phyloP scores from a whole-genome alignment of 2,888 invertebrate species.

The Melanostoma scalare region DNA sequence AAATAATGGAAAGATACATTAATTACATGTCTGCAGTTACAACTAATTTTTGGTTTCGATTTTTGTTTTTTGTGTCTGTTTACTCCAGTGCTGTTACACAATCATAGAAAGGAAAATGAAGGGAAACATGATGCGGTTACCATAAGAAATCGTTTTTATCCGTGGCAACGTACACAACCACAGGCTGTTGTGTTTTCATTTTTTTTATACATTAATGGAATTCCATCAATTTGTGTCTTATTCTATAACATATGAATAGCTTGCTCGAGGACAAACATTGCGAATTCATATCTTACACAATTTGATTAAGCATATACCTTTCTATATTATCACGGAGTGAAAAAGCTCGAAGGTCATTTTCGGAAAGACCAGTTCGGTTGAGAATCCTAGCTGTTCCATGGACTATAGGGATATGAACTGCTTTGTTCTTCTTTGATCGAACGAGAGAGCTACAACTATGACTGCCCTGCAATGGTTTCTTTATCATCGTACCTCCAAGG shows the following conservation, averaged over 20 bases:
- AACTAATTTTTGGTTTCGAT: slow-evolving; percentile 30
- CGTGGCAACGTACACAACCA: slow-evolving; percentile 32
- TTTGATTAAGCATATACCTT: slow-evolving; percentile 21
- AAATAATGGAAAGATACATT: slow-evolving; percentile 60
- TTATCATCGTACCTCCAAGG: background rate
- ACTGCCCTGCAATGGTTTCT: slow-evolving; percentile 67
- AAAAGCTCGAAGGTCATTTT: slow-evolving; percentile 65
- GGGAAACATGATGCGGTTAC: slow-evolving; percentile 13
- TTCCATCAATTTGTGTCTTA: too few relatives aligned
- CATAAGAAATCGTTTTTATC: slow-evolving; percentile 13
- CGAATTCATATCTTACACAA: too few relatives aligned
- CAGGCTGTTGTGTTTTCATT: background rate
- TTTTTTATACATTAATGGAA: too few relatives aligned
- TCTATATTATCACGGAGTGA: slow-evolving; percentile 44
- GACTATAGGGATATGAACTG: slow-evolving; percentile 76
- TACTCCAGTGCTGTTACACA: slow-evolving; percentile 30
- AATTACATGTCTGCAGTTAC: slow-evolving; percentile 58
- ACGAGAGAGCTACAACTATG: slow-evolving; percentile 76
- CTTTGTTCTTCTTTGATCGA: slow-evolving; percentile 60
- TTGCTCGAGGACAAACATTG: background rate
- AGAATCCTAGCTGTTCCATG: slow-evolving; percentile 76
- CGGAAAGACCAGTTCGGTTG: slow-evolving; percentile 75
- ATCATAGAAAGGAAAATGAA: background rate
- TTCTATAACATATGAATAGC: background rate
- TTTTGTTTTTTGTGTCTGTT: slow-evolving; percentile 18